Evolutionary conservation across 2,797 vertebrate species (phyloP), one percentile per base, ranked within the genome.

Genomic region (Leptodactylus fallax): DNA sequence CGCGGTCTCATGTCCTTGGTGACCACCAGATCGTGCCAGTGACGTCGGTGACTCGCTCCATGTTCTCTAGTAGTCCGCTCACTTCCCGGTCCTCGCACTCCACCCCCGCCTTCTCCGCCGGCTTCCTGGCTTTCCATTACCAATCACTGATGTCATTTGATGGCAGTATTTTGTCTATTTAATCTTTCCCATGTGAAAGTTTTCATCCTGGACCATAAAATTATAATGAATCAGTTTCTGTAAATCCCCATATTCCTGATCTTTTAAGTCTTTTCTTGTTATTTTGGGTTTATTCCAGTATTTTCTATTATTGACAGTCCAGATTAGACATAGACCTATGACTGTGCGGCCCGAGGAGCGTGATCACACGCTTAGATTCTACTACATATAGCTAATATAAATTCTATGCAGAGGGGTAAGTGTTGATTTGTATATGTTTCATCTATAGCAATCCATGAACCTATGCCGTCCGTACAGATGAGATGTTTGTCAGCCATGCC

Each of bases 151-250:
- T 36, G n/a, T 49, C 11, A 45, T 45, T 27, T 56, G 10, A 25
- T 36, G 36, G 36, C 65, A 17, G 17, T 69, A 79, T 69, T 21
- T 56, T 79, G 4, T 12, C 72, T 51, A 7, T 45, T 10, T 83
- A 83, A 83, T 45, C 10, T 83, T 87, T 87, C 86, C 72, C 86
- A 53, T 83, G 86, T 83, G 86, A 87, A 87, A 83, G 49, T 61
- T 58, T 17, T 45, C 65, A 36, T 85, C 14, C 19, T 2, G 9
- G 78, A 19, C 65, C 60, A 49, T 69, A 7, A 86, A 25, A 80
- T 77, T 36, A 80, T 76, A 79, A 78, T 63, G 16, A 51, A 21
- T 67, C 1, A 67, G 3, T 72, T 49, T 69, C 23, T 13, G 14
- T 56, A 63, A 49, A n/a, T 47, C 47, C 47, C 36, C 17, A 67